Conservation (phyloP, 2,113 vertebrate genomes). For the Amblyopsis rosae region DNA sequence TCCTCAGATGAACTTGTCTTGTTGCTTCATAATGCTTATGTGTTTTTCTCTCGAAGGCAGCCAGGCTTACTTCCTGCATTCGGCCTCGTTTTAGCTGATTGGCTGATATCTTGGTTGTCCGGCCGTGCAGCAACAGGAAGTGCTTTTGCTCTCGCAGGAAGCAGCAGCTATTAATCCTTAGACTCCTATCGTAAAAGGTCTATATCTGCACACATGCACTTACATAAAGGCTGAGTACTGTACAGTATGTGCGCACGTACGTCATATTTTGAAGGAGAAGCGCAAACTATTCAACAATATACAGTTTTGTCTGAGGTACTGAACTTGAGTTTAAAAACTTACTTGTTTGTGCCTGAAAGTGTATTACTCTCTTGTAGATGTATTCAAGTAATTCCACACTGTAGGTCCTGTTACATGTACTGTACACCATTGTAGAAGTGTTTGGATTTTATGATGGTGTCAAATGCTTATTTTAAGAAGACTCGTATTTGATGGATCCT, state of each 20-base stretch:
- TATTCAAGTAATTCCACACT: not conserved
- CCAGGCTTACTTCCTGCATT: conserved; percentile 75
- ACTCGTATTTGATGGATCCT: too few relatives aligned
- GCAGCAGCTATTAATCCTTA: conserved; percentile 64
- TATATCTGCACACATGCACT: conserved; percentile 17
- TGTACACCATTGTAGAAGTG: not conserved
- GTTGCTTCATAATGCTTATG: conserved; percentile 78
- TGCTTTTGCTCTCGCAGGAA: conserved; percentile 66
- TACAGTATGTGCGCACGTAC: too few relatives aligned
- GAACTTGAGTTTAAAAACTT: too few relatives aligned
- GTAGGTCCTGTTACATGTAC: not conserved
- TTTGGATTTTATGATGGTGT: not conserved
- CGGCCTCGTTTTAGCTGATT: conserved; percentile 67
- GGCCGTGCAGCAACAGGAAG: conserved; percentile 69
- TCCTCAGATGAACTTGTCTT: conserved; percentile 83
- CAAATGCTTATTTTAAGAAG: too few relatives aligned
- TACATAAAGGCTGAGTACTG: not conserved
- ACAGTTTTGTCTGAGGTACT: too few relatives aligned
- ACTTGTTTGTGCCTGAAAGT: too few relatives aligned
- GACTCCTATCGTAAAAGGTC: not conserved
- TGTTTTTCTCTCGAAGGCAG: conserved; percentile 68
- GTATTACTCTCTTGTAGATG: not conserved
- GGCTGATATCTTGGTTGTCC: conserved; percentile 69
- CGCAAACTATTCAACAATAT: too few relatives aligned
- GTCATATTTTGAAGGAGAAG: too few relatives aligned